A percentile compares a stretch with the other conserved stretches of the same genome.
These are phyloP conservation scores for Calliphora vomitoria DNA, from an alignment of 2,888 invertebrate genomes.

Conservation along the genomic window DNA sequence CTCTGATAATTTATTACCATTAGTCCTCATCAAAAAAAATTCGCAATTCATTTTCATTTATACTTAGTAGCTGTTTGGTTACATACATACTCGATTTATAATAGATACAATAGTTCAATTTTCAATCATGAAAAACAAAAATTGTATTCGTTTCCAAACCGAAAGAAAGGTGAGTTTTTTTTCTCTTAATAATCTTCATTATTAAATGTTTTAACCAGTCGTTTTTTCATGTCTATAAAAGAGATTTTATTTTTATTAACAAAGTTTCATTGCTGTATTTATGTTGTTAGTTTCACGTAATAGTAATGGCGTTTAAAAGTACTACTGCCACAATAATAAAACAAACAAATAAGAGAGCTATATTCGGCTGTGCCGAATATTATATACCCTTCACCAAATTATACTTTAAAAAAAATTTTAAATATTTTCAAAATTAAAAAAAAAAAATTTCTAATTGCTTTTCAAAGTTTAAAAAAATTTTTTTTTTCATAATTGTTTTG, in stretches of 20 bases:
- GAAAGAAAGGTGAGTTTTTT: too few relatives aligned
- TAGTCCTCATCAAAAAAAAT: not conserved
- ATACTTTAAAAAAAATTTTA: too few relatives aligned
- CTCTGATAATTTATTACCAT: not conserved
- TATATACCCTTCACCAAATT: too few relatives aligned
- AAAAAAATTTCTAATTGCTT: too few relatives aligned
- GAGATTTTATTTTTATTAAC: slow-evolving; percentile 64
- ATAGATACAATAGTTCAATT: slow-evolving; percentile 32
- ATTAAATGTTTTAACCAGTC: slow-evolving; percentile 23
- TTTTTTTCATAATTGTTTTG: too few relatives aligned
- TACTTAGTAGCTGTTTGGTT: not conserved
- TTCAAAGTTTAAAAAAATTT: too few relatives aligned
- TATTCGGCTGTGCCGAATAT: too few relatives aligned
- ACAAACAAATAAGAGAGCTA: not conserved
- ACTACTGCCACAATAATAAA: slow-evolving; percentile 1
- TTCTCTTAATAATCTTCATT: not conserved
- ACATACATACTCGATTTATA: not conserved
- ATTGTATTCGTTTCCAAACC: slow-evolving; percentile 2
- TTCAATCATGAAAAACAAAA: slow-evolving; percentile 9
- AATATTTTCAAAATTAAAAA: too few relatives aligned
- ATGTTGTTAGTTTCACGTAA: slow-evolving; percentile 49
- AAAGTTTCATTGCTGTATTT: slow-evolving; percentile 64
- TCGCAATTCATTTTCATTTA: too few relatives aligned
- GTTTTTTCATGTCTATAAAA: not conserved
- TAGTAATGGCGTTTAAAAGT: slow-evolving; percentile 46